Base-by-base conservation (phyloP, 2,888 invertebrate genomes). In the Drosophila formosana region DNA sequence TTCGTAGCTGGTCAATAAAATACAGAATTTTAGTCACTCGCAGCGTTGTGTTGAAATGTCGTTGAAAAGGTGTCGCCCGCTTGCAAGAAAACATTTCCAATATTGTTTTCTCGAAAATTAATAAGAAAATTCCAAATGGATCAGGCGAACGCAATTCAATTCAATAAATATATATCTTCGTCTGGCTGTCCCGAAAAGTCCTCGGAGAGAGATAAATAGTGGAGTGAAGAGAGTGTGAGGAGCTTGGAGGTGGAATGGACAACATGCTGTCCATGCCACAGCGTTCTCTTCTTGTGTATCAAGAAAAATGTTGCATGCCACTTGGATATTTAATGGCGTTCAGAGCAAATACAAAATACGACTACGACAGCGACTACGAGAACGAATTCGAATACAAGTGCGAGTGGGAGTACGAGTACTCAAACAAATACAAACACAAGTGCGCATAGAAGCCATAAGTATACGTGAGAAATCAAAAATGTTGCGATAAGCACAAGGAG, bases 391-490 rank as follows among this genome's bases (percentile, higher is more conserved):
- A 67, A 72, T 61, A 68, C 62, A 58, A 47, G 28, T 47, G 18
- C 53, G 28, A 26, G 45, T 46, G 30, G n/a, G 62, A 47, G 28
- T 47, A n/a, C 53, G 28, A 26, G 45, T 46, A 39, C 23, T 53
- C 46, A 53, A 66, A 53, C 72, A 72, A 47, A 64, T 57, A 67
- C 75, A 58, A 71, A 75, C 56, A 58, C 49, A 26, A 64, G 52
- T 53, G 58, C 58, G 69, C 62, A 78, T 65, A 75, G 70, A 64
- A 67, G 85, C 75, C 75, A 75, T 78, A 79, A 76, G 74, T 80
- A 72, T 79, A 84, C 88, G 83, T 84, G 88, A 85, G 88, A 82
- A 88, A 88, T 88, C 82, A 77, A 85, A 82, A 83, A 83, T 84
- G 80, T 82, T 74, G 63, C 78, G 79, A 72, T 75, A 72, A 75